Evolutionary conservation across 2,888 invertebrate species (phyloP), one percentile per base, ranked within the genome.

Genomic region (Eulithis prunata): DNA sequence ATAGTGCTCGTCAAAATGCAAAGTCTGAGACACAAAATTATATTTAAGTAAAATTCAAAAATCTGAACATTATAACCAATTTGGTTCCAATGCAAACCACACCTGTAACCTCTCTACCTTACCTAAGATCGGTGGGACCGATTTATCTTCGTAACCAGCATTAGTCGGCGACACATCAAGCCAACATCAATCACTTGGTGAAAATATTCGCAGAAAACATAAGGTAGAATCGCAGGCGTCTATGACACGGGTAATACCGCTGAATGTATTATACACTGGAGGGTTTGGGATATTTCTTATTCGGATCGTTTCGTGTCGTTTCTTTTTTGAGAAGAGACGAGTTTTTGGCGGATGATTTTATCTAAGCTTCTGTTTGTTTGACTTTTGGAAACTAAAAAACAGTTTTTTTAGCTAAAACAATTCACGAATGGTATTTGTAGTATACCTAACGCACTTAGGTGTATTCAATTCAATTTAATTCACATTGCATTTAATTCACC

Each of bases 161-260:
- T 86, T 86, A 87, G 85, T 77, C 82, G 78, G 67, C 74, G 85
- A 85, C 85, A 82, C 80, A 85, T 86, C 86, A 86, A 82, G 78
- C 77, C 78, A 75, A 80, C 88, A 90, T 90, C 89, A 88, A 91
- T 91, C 90, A 90, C 85, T 70, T 52, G 78, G 78, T 72, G 78
- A 78, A 82, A 84, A 84, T 82, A 80, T 82, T 84, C 83, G 72
- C 68, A 70, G 75, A 80, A 82, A 86, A 87, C 85, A 83, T 76
- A 82, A 83, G 87, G 86, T 82, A 78, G 10, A 77, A 61, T 13
- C 62, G 64, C 54, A 56, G 58, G 47, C 68, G 64, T 58, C 63
- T 71, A 85, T 84, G 85, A 85, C 82, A 80, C 80, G 78, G 78
- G 82, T 85, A 82, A 85, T 83, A 81, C 67, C 70, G 66, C 78